Evolutionary conservation across 92 coral and sea anemone species (phyloP), one percentile per base, ranked within the genome.

Genomic region (Pocillopora meandrina): DNA sequence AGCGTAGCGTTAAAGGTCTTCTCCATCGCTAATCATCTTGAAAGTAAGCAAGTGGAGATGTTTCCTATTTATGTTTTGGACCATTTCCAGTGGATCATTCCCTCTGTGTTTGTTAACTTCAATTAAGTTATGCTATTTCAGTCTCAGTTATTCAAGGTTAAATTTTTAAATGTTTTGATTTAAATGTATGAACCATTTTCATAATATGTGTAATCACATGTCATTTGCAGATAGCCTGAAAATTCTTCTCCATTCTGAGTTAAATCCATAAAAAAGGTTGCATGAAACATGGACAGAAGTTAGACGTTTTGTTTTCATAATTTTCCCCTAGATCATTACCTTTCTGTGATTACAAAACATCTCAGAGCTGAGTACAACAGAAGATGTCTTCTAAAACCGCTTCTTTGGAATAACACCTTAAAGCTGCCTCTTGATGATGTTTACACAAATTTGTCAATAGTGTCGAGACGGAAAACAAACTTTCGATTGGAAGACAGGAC

Each of bases 291-390:
- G 6, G 20, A 65, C 69, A 65, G n/a, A 20, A 1, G 9, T 18
- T 20, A 62, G n/a, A 12, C 18, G 2, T 0, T 7, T 23, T 61
- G 65, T 61, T 14, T n/a, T 14, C 8, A 15, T 10, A 61, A 60
- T 60, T 2, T 14, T 14, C 8, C n/a, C 5, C n/a, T 61, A 61
- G 65, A n/a, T 18, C 65, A 7, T 61, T 23, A 18, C n/a, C 65
- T 61, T 5, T 12, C 65, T 61, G 65, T 61, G 65, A 11, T 61
- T 61, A 12, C 23, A 10, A 64, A 19, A 67, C 13, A 21, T 31
- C 72, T 67, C 19, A 31, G 34, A 67, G 49, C 72, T 67, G 72
- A 67, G 14, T 67, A 67, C 47, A 67, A 67, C 16, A 31, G 72
- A 67, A 36, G 72, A 36, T 67, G 52, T 31, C 72, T 31, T 9